phyloP scores from a whole-genome alignment of 1,140 invertebrate species.

The Arctopsyche grandis region DNA sequence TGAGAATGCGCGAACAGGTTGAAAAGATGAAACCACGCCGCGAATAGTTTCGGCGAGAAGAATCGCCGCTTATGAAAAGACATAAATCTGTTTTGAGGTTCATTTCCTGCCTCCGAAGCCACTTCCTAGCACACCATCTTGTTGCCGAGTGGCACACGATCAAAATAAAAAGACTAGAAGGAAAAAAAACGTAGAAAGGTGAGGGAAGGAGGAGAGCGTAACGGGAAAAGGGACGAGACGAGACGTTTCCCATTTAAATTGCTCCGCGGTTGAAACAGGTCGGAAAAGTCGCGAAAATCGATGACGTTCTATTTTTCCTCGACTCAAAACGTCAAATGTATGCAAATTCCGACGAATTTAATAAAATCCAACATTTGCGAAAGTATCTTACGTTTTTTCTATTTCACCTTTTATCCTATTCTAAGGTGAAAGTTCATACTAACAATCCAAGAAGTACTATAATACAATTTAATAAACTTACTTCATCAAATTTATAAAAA shows the following conservation, averaged over 20 bases:
- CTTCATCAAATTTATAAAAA: no score
- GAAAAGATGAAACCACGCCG: constrained; percentile 19
- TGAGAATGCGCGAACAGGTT: background rate
- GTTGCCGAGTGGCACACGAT: background rate
- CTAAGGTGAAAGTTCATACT: no score
- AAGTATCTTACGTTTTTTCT: no score
- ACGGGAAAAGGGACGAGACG: background rate
- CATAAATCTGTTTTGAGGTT: constrained; percentile 52
- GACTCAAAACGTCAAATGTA: background rate
- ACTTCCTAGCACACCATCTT: constrained; percentile 21
- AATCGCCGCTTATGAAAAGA: constrained; percentile 47
- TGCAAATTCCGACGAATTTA: constrained; percentile 17
- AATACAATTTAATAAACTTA: no score
- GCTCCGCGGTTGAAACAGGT: background rate
- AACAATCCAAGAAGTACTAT: no score
- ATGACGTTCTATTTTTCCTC: constrained; percentile 21
- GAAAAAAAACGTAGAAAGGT: background rate
- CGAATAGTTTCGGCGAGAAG: constrained; percentile 3
- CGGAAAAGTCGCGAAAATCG: constrained; percentile 19
- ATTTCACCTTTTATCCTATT: no score
- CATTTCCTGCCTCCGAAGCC: constrained; percentile 43
- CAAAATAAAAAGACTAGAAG: background rate
- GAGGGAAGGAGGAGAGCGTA: background rate
- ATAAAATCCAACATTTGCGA: background rate
- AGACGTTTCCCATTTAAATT: background rate